A percentile compares a stretch with the other conserved stretches of the same genome.
Conservation (phyloP, 2,797 vertebrate species). For the Catharus ustulatus region DNA sequence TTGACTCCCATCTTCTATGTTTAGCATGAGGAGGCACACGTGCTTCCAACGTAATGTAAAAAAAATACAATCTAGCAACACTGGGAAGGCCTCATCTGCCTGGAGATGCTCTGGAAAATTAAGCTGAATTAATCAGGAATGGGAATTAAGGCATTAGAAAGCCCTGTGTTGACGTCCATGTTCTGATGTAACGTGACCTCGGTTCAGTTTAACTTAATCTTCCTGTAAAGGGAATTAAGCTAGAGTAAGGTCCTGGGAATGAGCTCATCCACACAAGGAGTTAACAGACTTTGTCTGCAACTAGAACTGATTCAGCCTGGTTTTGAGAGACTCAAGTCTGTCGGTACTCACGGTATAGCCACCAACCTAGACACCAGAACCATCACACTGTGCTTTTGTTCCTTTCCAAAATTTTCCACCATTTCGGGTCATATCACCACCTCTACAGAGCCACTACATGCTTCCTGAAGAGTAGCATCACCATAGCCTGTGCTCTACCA, state of each 20-base stretch:
- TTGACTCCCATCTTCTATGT: not conserved
- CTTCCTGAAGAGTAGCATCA: not conserved
- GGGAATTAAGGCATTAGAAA: conserved; percentile 5
- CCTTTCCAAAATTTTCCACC: not conserved
- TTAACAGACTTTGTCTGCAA: conserved; percentile 1
- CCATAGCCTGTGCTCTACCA: not conserved
- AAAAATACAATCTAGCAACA: not conserved
- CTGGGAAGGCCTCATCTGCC: not conserved
- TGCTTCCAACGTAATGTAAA: not conserved
- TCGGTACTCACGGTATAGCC: not conserved
- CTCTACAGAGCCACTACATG: not conserved
- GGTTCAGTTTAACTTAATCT: conserved; percentile 15
- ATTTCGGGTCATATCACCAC: not conserved
- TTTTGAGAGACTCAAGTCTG: not conserved
- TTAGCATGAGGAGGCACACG: not conserved
- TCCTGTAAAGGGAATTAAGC: not conserved
- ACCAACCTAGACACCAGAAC: not conserved
- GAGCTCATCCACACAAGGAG: not conserved
- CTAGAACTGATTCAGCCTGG: not conserved
- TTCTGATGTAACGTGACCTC: not conserved
- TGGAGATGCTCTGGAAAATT: not conserved
- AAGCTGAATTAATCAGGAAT: conserved; percentile 23
- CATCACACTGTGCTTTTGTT: not conserved
- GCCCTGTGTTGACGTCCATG: not conserved
- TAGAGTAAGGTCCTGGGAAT: not conserved